Percentiles rank a stretch among this genome's conserved stretches.
phyloP scores from a whole-genome alignment of 2,113 vertebrate species.

The Helogale parvula region DNA sequence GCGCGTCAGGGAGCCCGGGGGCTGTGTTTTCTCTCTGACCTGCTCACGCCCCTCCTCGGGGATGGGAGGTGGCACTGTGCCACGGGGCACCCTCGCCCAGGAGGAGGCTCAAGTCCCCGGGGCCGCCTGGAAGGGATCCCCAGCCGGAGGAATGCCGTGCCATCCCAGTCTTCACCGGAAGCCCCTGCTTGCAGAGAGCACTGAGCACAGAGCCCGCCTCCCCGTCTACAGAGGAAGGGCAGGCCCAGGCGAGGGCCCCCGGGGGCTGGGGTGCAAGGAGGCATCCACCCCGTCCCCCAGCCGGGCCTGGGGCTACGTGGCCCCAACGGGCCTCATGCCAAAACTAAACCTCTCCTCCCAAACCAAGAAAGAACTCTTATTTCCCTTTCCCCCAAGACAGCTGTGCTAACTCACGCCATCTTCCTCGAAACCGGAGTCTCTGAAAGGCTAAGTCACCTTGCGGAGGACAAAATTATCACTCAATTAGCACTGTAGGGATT shows the following conservation, averaged over 20 bases:
- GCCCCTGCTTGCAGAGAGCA: neutral
- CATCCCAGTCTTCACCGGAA: neutral
- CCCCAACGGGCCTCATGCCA: neutral
- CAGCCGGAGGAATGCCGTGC: neutral
- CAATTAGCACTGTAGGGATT: neutral
- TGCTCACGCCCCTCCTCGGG: neutral
- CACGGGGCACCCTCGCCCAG: neutral
- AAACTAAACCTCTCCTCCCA: constrained; percentile 65
- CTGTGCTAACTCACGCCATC: neutral
- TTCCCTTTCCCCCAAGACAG: neutral
- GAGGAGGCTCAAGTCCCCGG: neutral
- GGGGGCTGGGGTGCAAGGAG: neutral
- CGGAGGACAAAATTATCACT: neutral
- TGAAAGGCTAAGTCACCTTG: neutral
- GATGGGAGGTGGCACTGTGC: neutral
- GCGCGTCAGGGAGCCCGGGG: accelerated
- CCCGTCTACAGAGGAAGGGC: accelerated
- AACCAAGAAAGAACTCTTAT: constrained; percentile 60
- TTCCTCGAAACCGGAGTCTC: neutral
- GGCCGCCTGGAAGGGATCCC: neutral
- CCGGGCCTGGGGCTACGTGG: neutral
- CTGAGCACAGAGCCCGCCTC: accelerated
- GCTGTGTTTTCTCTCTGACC: accelerated
- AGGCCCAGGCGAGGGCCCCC: accelerated
- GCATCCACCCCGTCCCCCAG: too few relatives aligned